Evolutionary conservation across 2,888 invertebrate genomes (phyloP), one percentile per base, ranked within the genome.

Genomic region (Habrosyne pyritoides): DNA sequence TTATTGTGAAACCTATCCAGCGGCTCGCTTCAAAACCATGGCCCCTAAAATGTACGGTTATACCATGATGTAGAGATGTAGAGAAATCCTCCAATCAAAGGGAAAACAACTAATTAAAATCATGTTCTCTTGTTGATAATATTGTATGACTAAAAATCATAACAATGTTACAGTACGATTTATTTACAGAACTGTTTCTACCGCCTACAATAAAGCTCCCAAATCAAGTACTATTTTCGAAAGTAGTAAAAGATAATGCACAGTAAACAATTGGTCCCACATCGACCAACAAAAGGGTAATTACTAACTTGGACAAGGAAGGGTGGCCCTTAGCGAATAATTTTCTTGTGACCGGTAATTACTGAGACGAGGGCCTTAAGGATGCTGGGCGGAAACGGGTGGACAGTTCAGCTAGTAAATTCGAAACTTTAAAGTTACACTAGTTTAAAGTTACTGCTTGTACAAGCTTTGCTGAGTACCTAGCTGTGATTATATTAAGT

Each of bases 311-410:
- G 18, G 18, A 42, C 42, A 42, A 14, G 42, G 18, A 42, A 42
- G 42, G 42, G 42, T 42, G 42, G 42, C 42, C 42, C 42, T 33
- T 18, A 18, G 14, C 18, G 42, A 59, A 66, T 74, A 69, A 74
- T 73, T 73, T 66, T 62, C 57, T 53, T 56, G 59, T 63, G 72
- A 66, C 74, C 68, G 53, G 74, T 69, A 70, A 70, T 72, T 72
- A 73, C 63, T 65, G 65, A 61, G 55, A 55, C 53, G 42, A 18
- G 7, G 46, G 26, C 21, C 21, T 21, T 26, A 21, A 10, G 24
- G 28, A 49, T 21, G 10, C n/a, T 24, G 12, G 18, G 36, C 30
- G 26, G 26, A 28, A 28, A 30, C 12, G 26, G 18, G 14, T 18
- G 30, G 30, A 18, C 55, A 58, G 58, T 65, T 65, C 53, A 24